Conservation (phyloP, 2,797 vertebrate species). For the Poecilia picta region DNA sequence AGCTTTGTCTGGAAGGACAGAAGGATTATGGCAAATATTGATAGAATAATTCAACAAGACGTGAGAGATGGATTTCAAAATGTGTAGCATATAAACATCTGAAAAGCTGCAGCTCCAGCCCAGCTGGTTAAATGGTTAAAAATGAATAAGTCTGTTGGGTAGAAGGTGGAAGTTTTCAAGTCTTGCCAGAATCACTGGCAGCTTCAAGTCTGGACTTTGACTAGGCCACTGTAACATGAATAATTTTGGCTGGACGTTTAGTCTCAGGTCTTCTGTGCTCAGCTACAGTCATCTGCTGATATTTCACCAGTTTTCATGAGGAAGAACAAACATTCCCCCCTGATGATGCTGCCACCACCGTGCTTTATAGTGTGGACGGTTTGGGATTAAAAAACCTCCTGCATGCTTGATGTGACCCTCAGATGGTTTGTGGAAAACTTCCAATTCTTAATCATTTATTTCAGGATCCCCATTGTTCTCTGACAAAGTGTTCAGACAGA, state of each 20-base stretch:
- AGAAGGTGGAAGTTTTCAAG: neutral
- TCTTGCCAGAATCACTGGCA: neutral
- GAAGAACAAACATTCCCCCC: neutral
- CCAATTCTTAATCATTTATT: too few species aligned
- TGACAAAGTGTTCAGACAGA: too few species aligned
- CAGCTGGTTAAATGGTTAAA: neutral
- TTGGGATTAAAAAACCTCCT: too few species aligned
- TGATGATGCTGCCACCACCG: neutral
- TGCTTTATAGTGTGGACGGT: too few species aligned
- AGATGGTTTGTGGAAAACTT: too few species aligned
- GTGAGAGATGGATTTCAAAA: too few species aligned
- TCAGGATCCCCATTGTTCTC: too few species aligned
- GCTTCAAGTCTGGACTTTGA: neutral
- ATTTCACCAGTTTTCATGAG: neutral
- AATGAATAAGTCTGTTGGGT: neutral
- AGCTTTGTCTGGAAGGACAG: slow-evolving; percentile 87
- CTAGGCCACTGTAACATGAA: neutral
- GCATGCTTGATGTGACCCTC: too few species aligned
- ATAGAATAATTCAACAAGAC: neutral
- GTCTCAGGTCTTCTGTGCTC: neutral
- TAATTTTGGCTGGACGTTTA: neutral
- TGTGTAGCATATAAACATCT: too few species aligned
- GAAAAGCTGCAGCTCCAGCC: neutral
- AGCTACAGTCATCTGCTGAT: neutral
- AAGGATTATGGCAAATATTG: neutral